A percentile compares a stretch with the other conserved stretches of the same genome.
Evolutionary conservation across 37 sponge, comb jelly and placozoan species (phyloP).

Genomic region (Halisarca cf. caerulea): DNA sequence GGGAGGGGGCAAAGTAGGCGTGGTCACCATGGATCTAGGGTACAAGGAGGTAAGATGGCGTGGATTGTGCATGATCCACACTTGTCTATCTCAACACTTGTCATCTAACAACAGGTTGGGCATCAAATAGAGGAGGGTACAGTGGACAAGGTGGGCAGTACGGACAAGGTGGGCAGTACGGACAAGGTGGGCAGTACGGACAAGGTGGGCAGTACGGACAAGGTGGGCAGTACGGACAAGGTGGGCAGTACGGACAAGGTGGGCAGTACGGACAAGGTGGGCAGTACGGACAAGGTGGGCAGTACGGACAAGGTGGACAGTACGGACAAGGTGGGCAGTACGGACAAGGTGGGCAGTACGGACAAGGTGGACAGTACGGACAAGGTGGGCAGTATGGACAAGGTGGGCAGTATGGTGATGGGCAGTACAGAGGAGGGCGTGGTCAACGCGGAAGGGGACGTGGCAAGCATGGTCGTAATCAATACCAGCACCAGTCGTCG

Average conservation of each 20-base stretch:
- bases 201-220: conserved; percentile 42
- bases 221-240: conserved; percentile 30
- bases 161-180: background rate
- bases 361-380: background rate
- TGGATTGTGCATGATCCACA: too few species aligned
- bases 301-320: conserved; percentile 38
- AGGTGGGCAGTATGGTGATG: conserved; percentile 36
- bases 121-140: background rate
- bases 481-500: background rate
- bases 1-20: conserved; percentile 6
- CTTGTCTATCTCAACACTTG: too few species aligned
- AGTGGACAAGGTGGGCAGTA: background rate
- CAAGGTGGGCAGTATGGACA: conserved; percentile 15
- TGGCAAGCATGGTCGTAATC: background rate
- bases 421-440: conserved; percentile 23
- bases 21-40: background rate
- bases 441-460: conserved; percentile 23
- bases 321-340: conserved; percentile 36
- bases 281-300: background rate
- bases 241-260: conserved; percentile 19
- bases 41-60: conserved; percentile 21
- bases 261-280: background rate
- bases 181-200: background rate
- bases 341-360: conserved; percentile 1
- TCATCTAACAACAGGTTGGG: too few species aligned